Conservation (phyloP, 2,113 vertebrate genomes). For the Cichladusa arquata region DNA sequence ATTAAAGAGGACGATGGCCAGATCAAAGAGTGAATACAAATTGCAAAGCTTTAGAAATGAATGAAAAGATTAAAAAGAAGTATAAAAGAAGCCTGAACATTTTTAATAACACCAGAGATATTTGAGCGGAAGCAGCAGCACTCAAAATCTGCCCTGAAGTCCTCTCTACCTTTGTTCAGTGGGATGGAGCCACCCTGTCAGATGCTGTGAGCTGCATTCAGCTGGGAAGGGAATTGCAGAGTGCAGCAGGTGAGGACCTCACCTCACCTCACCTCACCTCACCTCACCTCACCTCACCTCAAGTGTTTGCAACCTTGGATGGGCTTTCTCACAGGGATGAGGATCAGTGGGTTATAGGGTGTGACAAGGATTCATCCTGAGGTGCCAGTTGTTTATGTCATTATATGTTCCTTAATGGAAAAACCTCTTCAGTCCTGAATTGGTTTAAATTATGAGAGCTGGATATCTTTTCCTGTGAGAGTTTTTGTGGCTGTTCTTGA, state of each 20-base stretch:
- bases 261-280: not conserved
- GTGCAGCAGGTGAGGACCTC: not conserved
- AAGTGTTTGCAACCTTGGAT: rapidly evolving
- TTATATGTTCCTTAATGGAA: not conserved
- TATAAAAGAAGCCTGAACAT: not conserved
- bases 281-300: not conserved
- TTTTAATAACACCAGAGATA: not conserved
- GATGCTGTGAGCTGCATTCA: rapidly evolving
- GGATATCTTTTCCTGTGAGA: not conserved
- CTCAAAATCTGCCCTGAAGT: not conserved
- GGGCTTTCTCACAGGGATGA: rapidly evolving
- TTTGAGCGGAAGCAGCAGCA: not conserved
- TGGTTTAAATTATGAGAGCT: not conserved
- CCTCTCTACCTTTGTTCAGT: not conserved
- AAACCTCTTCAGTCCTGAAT: not conserved
- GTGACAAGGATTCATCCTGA: not conserved
- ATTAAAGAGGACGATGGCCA: not conserved
- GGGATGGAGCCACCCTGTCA: rapidly evolving
- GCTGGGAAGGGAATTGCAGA: not conserved
- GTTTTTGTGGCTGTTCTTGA: not conserved
- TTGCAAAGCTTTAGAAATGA: not conserved
- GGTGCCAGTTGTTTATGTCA: not conserved
- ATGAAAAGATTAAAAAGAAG: not conserved
- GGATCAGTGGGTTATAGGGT: not conserved
- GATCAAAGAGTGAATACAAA: not conserved